Evolutionary conservation across 2,888 invertebrate genomes (phyloP), one percentile per base, ranked within the genome.

Genomic region (Plebejus anna): DNA sequence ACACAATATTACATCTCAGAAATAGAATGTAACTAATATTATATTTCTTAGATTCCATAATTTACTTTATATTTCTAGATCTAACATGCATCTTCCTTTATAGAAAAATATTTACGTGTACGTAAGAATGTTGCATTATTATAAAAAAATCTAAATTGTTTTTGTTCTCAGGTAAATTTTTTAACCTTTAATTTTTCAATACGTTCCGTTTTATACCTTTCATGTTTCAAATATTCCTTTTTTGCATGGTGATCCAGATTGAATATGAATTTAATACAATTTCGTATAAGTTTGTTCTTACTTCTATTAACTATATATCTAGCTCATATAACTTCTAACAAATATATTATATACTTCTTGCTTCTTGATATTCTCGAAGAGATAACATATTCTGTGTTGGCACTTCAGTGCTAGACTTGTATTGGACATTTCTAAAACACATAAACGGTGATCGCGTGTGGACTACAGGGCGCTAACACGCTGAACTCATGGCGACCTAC

Each of bases 381-480:
- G 55, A 55, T 55, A 55, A 13, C 55, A 4, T 55, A 55, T 16
- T 55, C 16, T 32, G 28, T 4, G 61, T 28, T 61, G 1, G 13
- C 66, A 32, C 9, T 66, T 32, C 13, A 66, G 66, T 55, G 16
- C 66, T 36, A 66, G 66, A 36, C 66, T 66, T 66, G 16, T 66
- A 13, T 66, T 66, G 66, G 13, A 66, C 66, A 66, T 36, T 66
- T 66, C 66, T 9, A 28, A 66, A 66, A 32, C 32, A 66, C 32
- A 66, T 75, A 77, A 55, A 22, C 51, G 75, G 71, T 47, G 76
- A 73, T 77, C 72, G 75, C 75, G 61, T 77, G 76, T 70, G 22
- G 71, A 75, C 66, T 66, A 36, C 66, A 16, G 66, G 66, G 66
- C 32, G 66, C 32, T 66, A 66, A 66, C 61, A 61, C 32, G 61